Evolutionary conservation across 2,797 vertebrate genomes (phyloP).

Genomic region (Alosa sapidissima): DNA sequence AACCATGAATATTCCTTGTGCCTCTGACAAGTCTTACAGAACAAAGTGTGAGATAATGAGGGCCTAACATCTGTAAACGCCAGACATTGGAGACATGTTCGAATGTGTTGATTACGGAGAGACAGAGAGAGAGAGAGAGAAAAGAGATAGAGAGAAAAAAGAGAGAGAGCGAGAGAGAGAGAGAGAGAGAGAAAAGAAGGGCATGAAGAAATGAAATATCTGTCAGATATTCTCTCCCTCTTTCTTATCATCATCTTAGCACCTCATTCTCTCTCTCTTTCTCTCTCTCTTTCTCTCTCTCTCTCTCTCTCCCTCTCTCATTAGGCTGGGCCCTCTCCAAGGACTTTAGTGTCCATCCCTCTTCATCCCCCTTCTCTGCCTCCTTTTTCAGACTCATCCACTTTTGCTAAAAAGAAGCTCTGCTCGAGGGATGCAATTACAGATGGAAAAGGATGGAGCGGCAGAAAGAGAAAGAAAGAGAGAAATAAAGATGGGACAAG

Average conservation of each 20-base stretch:
- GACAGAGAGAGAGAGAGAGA: not conserved
- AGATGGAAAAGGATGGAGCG: not conserved
- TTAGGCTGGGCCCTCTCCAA: not conserved
- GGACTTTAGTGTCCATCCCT: conserved; percentile 9
- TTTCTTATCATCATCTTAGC: not conserved
- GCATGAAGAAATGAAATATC: not conserved
- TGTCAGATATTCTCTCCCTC: not conserved
- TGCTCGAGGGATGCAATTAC: conserved; percentile 23
- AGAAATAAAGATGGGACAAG: not conserved
- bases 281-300: conserved; percentile 7
- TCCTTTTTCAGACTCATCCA: conserved; percentile 13
- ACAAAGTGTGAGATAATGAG: not conserved
- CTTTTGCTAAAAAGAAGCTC: conserved; percentile 24
- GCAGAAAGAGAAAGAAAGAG: not conserved
- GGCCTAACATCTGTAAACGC: conserved; percentile 9
- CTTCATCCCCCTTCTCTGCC: not conserved
- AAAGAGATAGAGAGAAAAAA: not conserved
- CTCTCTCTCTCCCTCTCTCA: not conserved
- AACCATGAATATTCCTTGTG: not conserved
- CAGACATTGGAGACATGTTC: not conserved
- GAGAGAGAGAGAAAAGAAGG: not conserved
- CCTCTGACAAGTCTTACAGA: not conserved
- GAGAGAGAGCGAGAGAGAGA: not conserved
- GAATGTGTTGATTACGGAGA: not conserved
- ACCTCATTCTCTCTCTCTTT: not conserved